phyloP scores from a whole-genome alignment of 2,797 vertebrate species.

The Centropyge bicolor region DNA sequence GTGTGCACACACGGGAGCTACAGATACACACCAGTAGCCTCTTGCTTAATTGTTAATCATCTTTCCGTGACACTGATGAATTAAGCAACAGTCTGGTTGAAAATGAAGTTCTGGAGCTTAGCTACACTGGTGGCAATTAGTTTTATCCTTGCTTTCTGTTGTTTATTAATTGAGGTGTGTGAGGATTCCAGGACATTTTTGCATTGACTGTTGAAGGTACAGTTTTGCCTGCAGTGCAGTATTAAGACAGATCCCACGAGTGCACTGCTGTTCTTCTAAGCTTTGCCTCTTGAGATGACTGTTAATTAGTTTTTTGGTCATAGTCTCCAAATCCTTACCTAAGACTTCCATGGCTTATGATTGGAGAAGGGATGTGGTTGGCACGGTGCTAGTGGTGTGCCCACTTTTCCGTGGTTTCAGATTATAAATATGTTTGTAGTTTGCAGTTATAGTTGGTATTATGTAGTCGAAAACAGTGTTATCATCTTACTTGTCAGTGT shows the following conservation, averaged over 20 bases:
- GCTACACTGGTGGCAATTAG: slow-evolving; percentile 51
- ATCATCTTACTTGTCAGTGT: neutral
- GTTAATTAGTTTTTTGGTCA: slow-evolving; percentile 68
- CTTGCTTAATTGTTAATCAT: slow-evolving; percentile 75
- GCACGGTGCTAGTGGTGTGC: neutral
- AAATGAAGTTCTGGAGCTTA: slow-evolving; percentile 75
- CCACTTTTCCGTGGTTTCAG: neutral
- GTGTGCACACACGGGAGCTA: slow-evolving; percentile 45
- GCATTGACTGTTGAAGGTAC: slow-evolving; percentile 19
- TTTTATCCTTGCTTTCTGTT: slow-evolving; percentile 57
- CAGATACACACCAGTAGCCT: slow-evolving; percentile 49
- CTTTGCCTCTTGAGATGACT: slow-evolving; percentile 38
- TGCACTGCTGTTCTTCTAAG: slow-evolving; percentile 52
- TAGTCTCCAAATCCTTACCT: slow-evolving; percentile 48
- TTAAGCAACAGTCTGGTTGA: slow-evolving; percentile 56
- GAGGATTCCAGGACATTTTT: slow-evolving; percentile 41
- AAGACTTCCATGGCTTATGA: slow-evolving; percentile 32
- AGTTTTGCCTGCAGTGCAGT: slow-evolving; percentile 23
- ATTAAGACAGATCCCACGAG: slow-evolving; percentile 34
- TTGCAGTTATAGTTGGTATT: neutral
- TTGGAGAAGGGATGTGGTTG: neutral
- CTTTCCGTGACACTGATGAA: slow-evolving; percentile 69
- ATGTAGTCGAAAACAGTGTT: neutral
- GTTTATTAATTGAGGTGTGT: slow-evolving; percentile 57
- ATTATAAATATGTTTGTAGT: neutral